Percentiles rank a stretch among this genome's conserved stretches.
These are phyloP conservation scores for Stratiolaelaps scimitus DNA, from an alignment of 1,140 invertebrate species.

Conservation along the genomic window DNA sequence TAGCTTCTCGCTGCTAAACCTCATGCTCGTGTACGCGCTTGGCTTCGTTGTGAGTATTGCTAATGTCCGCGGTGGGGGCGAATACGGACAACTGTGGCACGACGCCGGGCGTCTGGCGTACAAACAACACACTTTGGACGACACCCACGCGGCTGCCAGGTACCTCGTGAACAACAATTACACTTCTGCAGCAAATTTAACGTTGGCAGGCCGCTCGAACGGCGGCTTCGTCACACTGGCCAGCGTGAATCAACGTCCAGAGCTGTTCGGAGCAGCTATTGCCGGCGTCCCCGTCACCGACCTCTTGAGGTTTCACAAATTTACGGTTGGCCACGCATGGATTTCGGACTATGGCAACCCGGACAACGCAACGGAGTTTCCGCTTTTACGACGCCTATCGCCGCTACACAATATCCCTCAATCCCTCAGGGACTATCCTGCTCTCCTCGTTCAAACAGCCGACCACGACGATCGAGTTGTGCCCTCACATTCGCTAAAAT, in stretches of 20 bases:
- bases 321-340: conserved; percentile 95
- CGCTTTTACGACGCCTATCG: conserved; percentile 48
- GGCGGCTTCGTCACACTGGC: conserved; percentile 86
- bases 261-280: conserved; percentile 79
- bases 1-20: conserved; percentile 63
- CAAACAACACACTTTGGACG: conserved; percentile 95
- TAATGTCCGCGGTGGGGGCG: conserved; percentile 84
- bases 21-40: conserved; percentile 80
- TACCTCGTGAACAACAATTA: conserved; percentile 73
- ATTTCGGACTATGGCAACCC: conserved; percentile 86
- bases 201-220: conserved; percentile 88
- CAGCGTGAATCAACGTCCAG: conserved; percentile 83
- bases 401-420: conserved; percentile 77
- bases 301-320: conserved; percentile 94
- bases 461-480: conserved; percentile 22
- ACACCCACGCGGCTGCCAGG: conserved; percentile 83
- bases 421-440: conserved; percentile 4
- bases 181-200: conserved; percentile 55
- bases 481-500: background rate
- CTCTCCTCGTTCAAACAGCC: background rate
- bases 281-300: conserved; percentile 92
- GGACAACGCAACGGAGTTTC: conserved; percentile 72
- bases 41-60: conserved; percentile 75
- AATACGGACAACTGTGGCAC: conserved; percentile 96
- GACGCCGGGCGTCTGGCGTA: conserved; percentile 75